Conservation (phyloP, 1,140 invertebrate species). For the Cyrtorhinus lividipennis region DNA sequence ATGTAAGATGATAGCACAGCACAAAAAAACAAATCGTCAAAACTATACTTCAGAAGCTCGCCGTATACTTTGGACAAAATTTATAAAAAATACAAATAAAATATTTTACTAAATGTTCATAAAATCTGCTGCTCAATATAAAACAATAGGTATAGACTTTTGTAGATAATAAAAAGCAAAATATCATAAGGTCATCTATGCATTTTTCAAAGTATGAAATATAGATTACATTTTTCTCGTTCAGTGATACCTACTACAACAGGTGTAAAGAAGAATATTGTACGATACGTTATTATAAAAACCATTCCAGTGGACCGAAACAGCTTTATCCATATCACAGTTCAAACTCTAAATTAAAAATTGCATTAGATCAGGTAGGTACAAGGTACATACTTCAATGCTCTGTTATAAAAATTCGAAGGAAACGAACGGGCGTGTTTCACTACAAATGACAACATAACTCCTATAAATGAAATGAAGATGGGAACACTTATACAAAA, state of each 20-base stretch:
- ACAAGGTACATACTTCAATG: too few relatives aligned
- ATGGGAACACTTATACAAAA: too few relatives aligned
- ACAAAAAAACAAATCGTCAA: too few relatives aligned
- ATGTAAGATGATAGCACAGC: background rate
- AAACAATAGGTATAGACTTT: conserved; percentile 8
- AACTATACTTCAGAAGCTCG: background rate
- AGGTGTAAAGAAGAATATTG: background rate
- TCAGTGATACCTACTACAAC: background rate
- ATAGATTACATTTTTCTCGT: background rate
- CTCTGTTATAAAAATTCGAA: too few relatives aligned
- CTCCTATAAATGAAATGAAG: too few relatives aligned
- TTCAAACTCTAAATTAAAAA: conserved; percentile 1
- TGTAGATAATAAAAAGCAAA: background rate
- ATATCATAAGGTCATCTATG: background rate
- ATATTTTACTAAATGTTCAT: background rate
- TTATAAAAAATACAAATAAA: background rate
- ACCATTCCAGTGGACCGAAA: conserved; percentile 1
- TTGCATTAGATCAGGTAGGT: too few relatives aligned
- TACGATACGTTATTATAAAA: background rate
- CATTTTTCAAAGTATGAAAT: background rate
- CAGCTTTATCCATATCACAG: background rate
- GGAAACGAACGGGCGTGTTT: too few relatives aligned
- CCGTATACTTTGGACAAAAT: background rate
- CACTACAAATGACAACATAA: too few relatives aligned
- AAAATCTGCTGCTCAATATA: background rate